A percentile compares a stretch with the other conserved stretches of the same genome.
Evolutionary conservation across 1,140 invertebrate genomes (phyloP).

Genomic region (Drosophila triauraria): DNA sequence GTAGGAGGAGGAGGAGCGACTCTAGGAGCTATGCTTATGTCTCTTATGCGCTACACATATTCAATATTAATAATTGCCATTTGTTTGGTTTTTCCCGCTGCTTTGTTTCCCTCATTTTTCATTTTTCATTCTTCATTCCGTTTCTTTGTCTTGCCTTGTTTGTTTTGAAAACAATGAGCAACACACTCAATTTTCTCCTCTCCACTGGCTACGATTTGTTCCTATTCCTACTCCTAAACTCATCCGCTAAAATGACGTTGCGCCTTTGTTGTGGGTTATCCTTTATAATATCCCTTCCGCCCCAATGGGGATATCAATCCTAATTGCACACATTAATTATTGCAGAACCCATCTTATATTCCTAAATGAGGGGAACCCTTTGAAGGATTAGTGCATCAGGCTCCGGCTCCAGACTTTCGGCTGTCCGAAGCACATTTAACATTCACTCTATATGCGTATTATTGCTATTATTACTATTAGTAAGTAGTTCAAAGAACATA

Average conservation of each 20-base stretch:
- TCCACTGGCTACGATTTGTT: constrained; percentile 13
- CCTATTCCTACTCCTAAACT: constrained; percentile 9
- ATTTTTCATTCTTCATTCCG: constrained; percentile 20
- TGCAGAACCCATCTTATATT: constrained; percentile 24
- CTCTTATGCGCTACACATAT: constrained; percentile 62
- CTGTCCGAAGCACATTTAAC: constrained; percentile 40
- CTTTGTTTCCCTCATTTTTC: constrained; percentile 27
- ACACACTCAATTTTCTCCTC: constrained; percentile 28
- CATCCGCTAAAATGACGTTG: constrained; percentile 16
- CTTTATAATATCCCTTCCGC: constrained; percentile 2
- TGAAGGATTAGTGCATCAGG: constrained; percentile 40
- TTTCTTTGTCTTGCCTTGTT: constrained; percentile 32
- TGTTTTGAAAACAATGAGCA: constrained; percentile 81
- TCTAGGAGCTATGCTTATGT: constrained; percentile 59
- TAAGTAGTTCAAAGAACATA: constrained; percentile 20
- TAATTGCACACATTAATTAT: constrained; percentile 60
- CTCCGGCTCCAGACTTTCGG: constrained; percentile 3
- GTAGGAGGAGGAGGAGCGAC: constrained; percentile 21
- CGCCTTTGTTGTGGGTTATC: constrained; percentile 43
- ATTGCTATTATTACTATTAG: constrained; percentile 1
- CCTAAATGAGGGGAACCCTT: constrained; percentile 15
- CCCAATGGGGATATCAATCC: constrained; percentile 34
- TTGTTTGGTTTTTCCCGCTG: constrained; percentile 49
- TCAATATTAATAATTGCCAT: constrained; percentile 81
- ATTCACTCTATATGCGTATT: constrained; percentile 33